A percentile compares a stretch with the other conserved stretches of the same genome.
Evolutionary conservation across 2,888 invertebrate species (phyloP).

Genomic region (Drosophila nr. perissopoda): DNA sequence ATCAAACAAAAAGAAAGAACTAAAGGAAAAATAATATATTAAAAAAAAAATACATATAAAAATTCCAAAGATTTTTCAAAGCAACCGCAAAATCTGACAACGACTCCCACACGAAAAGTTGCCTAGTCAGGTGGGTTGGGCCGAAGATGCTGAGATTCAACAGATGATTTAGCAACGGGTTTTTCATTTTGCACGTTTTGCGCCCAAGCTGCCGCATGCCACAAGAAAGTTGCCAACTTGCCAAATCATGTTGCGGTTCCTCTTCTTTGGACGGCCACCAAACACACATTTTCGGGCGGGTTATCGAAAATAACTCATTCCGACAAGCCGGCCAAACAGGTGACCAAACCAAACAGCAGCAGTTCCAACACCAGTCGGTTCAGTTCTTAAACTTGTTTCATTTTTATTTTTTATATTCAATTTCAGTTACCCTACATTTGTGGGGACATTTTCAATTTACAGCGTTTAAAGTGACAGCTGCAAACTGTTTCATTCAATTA

Average conservation of each 20-base stretch:
- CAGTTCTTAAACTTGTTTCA: conserved; percentile 75
- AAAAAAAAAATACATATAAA: conserved; percentile 26
- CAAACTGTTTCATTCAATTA: not conserved
- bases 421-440: conserved; percentile 41
- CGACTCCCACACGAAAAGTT: conserved; percentile 72
- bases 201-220: conserved; percentile 46
- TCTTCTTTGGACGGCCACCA: conserved; percentile 41
- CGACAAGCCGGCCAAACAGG: conserved; percentile 70
- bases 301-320: conserved; percentile 56
- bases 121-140: conserved; percentile 74
- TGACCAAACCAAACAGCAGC: conserved; percentile 55
- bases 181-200: conserved; percentile 42
- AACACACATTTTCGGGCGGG: conserved; percentile 54
- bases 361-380: conserved; percentile 56
- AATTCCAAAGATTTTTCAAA: conserved; percentile 74
- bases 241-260: conserved; percentile 72
- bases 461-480: not conserved
- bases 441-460: not conserved
- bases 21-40: conserved; percentile 38
- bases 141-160: conserved; percentile 49
- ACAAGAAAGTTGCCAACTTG: conserved; percentile 71
- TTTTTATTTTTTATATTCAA: conserved; percentile 57
- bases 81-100: conserved; percentile 73
- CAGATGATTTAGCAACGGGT: conserved; percentile 74
- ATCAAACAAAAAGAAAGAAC: conserved; percentile 77